Evolutionary conservation across 2,888 invertebrate species (phyloP).

Genomic region (Phalangium opilio): DNA sequence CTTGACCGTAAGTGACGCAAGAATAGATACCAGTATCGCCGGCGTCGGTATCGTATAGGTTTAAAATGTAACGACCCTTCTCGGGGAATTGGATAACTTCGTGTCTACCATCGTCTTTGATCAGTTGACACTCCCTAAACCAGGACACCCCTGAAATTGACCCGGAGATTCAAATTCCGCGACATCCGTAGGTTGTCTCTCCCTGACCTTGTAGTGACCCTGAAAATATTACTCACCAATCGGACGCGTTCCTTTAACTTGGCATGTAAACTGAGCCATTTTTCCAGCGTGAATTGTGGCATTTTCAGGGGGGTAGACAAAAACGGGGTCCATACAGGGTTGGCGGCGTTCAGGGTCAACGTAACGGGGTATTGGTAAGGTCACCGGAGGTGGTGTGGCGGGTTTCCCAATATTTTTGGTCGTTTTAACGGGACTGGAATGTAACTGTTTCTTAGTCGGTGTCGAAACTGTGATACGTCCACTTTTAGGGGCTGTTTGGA

Average conservation of each 20-base stretch:
- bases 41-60: constrained; percentile 22
- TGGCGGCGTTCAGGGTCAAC: neutral
- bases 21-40: constrained; percentile 28
- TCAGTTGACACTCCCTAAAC: constrained; percentile 20
- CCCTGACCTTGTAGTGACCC: too few relatives aligned
- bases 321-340: neutral
- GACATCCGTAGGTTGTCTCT: too few relatives aligned
- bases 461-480: neutral
- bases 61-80: constrained; percentile 19
- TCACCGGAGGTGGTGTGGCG: neutral
- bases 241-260: constrained; percentile 13
- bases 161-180: too few relatives aligned
- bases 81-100: constrained; percentile 13
- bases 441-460: too few relatives aligned
- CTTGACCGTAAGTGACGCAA: constrained; percentile 21
- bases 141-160: constrained; percentile 21
- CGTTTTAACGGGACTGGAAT: neutral
- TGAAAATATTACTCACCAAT: constrained; percentile 8
- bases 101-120: constrained; percentile 16
- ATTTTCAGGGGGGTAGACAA: constrained; percentile 8
- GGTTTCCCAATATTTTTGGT: neutral
- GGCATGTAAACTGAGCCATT: constrained; percentile 13
- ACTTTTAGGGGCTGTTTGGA: neutral
- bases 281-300: constrained; percentile 15
- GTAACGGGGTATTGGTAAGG: neutral